Evolutionary conservation across 2,888 invertebrate genomes (phyloP), one percentile per base, ranked within the genome.

Genomic region (Rotaria magnacalcarata): DNA sequence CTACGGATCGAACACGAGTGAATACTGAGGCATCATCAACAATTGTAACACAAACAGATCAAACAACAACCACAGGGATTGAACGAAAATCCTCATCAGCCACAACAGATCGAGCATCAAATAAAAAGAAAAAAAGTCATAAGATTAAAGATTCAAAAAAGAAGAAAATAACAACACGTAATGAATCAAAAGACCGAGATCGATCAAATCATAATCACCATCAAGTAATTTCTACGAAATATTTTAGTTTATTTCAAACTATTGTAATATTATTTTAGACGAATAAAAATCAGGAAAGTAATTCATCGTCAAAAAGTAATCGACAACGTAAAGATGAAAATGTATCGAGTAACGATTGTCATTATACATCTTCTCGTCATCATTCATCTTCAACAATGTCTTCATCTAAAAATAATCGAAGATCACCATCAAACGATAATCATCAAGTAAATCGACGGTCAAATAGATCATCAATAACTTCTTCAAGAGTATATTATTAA

Each of bases 121-220:
- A n/a, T n/a, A 60, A 60, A 60, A 60, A 60, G 58, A 60, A 60
- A 27, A 60, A 60, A n/a, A n/a, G 14, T 60, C 58, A 60, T 27
- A 60, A 60, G 27, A 60, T 27, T 27, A n/a, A 60, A 24, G 58
- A 60, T 60, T 60, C 10, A 27, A 60, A 60, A 60, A 60, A 60
- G 58, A 60, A 60, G 14, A 60, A 60, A 27, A 60, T 27, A 27
- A 27, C 58, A 27, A 27, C 58, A 27, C 24, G 7, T 24, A 24
- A 56, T 24, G 8, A 56, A 24, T 56, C 56, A 24, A 24, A 24
- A 56, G 58, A 60, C n/a, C 58, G 27, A 11, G 58, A 60, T 27
- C 58, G 58, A 27, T 60, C 27, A 60, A 8, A 27, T 60, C n/a
- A 27, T 27, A n/a, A 60, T 60, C 58, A 19, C 19, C 19, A 27